These are phyloP conservation scores for Thymallus thymallus DNA, from an alignment of 2,113 vertebrate species.

Conservation along the genomic window DNA sequence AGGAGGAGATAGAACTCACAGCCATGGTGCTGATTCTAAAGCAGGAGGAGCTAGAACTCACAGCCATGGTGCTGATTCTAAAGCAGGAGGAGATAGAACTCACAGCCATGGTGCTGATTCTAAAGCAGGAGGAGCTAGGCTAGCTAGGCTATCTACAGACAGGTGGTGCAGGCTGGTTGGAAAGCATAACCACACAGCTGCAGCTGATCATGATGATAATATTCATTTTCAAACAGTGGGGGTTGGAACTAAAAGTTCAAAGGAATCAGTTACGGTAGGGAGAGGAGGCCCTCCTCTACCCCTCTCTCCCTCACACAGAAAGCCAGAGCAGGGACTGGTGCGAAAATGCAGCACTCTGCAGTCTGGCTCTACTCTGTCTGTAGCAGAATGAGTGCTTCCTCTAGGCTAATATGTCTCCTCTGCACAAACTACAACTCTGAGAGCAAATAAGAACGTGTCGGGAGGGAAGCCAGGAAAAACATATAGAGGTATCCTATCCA, in stretches of 20 bases:
- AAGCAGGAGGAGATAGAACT: conserved; percentile 2
- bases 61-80: conserved; percentile 30
- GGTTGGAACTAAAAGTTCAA: too few relatives aligned
- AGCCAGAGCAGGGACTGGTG: conserved; percentile 24
- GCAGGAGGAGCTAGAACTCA: neutral
- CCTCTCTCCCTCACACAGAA: neutral
- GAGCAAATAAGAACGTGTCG: conserved; percentile 23
- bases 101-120: conserved; percentile 29
- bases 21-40: conserved; percentile 26
- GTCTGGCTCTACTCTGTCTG: conserved; percentile 3
- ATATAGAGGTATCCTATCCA: neutral
- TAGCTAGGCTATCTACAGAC: conserved; percentile 23
- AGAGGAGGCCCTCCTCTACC: neutral
- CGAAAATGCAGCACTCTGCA: conserved; percentile 23
- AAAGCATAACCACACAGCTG: conserved; percentile 2
- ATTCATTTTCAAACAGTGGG: too few relatives aligned
- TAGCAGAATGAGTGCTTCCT: conserved; percentile 51
- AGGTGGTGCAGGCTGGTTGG: neutral
- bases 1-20: neutral
- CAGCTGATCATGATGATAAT: conserved; percentile 26
- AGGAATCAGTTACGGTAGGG: too few relatives aligned
- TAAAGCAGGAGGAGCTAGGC: neutral
- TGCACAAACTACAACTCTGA: conserved; percentile 56
- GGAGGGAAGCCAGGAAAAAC: neutral
- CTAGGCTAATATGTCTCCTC: conserved; percentile 43